phyloP scores from a whole-genome alignment of 2,797 vertebrate species.

The Falco naumanni region DNA sequence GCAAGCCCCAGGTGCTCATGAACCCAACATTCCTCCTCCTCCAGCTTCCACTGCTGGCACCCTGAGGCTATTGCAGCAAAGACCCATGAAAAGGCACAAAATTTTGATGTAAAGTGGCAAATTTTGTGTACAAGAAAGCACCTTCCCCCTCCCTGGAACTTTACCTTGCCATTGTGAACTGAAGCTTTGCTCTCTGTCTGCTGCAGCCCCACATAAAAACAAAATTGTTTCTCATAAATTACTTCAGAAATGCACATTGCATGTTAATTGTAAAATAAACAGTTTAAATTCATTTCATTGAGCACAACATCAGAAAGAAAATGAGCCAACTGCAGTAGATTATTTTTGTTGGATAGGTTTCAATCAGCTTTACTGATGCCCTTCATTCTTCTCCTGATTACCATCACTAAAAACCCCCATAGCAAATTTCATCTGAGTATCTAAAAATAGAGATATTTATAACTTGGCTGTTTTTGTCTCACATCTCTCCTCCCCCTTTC shows the following conservation, averaged over 20 bases:
- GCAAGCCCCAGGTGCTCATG: not conserved
- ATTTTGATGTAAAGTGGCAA: not conserved
- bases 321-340: conserved; percentile 69
- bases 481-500: conserved; percentile 25
- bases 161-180: not conserved
- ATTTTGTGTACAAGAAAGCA: not conserved
- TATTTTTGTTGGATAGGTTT: conserved; percentile 70
- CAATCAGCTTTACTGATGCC: conserved; percentile 70
- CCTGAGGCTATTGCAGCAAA: not conserved
- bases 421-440: conserved; percentile 60
- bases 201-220: conserved; percentile 52
- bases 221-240: conserved; percentile 70
- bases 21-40: not conserved
- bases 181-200: conserved; percentile 26
- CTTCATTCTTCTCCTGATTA: conserved; percentile 69
- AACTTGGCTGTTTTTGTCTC: conserved; percentile 57
- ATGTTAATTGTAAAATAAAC: conserved; percentile 70
- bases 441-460: conserved; percentile 69
- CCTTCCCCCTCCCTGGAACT: not conserved
- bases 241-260: conserved; percentile 56
- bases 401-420: conserved; percentile 50
- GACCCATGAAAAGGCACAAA: not conserved
- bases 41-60: not conserved
- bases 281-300: conserved; percentile 70
- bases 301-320: conserved; percentile 68